Conservation (phyloP, 2,113 vertebrate species). For the Rhinolophus sinicus region DNA sequence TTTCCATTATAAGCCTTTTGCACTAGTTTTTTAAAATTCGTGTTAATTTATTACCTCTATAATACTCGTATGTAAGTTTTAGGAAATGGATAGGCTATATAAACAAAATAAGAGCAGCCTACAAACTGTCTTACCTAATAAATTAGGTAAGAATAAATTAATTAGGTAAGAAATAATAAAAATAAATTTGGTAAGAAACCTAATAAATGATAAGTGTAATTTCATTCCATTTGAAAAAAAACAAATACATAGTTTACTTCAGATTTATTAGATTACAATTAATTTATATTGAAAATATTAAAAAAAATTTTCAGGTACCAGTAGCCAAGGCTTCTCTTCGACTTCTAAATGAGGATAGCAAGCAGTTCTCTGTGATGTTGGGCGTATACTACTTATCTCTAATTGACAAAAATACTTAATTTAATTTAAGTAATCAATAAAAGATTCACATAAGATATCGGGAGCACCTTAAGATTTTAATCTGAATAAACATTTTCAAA, state of each 20-base stretch:
- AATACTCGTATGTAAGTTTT: background rate
- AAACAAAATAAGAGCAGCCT: background rate
- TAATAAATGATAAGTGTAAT: background rate
- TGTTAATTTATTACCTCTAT: background rate
- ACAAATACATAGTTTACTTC: background rate
- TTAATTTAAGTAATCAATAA: constrained; percentile 15
- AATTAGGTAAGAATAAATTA: background rate
- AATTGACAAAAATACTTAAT: background rate
- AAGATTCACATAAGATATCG: background rate
- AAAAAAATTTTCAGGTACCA: background rate
- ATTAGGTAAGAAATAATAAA: too few species aligned
- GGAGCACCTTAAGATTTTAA: constrained; percentile 19
- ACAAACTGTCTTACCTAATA: background rate
- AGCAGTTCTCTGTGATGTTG: background rate
- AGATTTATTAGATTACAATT: background rate
- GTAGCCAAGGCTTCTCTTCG: background rate
- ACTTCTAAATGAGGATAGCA: background rate
- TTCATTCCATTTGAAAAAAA: constrained; percentile 14
- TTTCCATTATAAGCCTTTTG: background rate
- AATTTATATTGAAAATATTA: background rate
- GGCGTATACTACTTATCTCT: background rate
- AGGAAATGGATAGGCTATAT: background rate
- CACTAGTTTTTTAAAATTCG: background rate
- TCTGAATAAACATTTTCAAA: background rate
- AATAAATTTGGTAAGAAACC: background rate